Percentiles rank a stretch among this genome's conserved stretches.
Evolutionary conservation across 2,888 invertebrate genomes (phyloP).

Genomic region (Sinhomidia bicolor): DNA sequence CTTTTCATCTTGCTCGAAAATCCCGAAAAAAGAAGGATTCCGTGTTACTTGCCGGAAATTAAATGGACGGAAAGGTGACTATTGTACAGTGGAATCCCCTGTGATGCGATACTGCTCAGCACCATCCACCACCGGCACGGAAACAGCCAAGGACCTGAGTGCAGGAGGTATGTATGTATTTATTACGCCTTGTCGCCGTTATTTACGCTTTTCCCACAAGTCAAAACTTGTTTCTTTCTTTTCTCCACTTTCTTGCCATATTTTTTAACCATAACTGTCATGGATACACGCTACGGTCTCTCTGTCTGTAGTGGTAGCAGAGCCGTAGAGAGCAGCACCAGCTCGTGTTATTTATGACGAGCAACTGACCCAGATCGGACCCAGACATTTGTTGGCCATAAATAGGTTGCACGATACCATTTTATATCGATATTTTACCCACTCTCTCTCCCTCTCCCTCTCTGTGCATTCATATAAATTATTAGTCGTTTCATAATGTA

Average conservation of each 20-base stretch:
- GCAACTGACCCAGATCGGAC: conserved; percentile 28
- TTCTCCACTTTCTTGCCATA: background rate
- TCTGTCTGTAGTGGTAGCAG: background rate
- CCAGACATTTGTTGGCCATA: conserved; percentile 15
- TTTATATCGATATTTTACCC: too few species aligned
- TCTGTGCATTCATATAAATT: too few species aligned
- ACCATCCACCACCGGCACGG: conserved; percentile 2
- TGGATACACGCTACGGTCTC: too few species aligned
- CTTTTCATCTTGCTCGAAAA: conserved; percentile 71
- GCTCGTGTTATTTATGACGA: conserved; percentile 6
- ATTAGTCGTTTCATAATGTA: too few species aligned
- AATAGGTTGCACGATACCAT: background rate
- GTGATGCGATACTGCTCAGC: conserved; percentile 70
- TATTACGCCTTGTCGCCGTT: background rate
- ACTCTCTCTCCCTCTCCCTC: too few species aligned
- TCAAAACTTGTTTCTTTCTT: background rate
- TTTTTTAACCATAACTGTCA: background rate
- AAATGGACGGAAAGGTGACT: conserved; percentile 76
- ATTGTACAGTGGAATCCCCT: conserved; percentile 76
- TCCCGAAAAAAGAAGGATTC: conserved; percentile 70
- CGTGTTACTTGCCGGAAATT: conserved; percentile 75
- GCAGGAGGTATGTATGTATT: conserved; percentile 26
- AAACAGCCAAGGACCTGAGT: background rate
- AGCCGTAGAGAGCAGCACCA: background rate
- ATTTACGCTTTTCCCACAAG: conserved; percentile 16